Evolutionary conservation across 2,888 invertebrate genomes (phyloP).

Genomic region (Phalera bucephala): DNA sequence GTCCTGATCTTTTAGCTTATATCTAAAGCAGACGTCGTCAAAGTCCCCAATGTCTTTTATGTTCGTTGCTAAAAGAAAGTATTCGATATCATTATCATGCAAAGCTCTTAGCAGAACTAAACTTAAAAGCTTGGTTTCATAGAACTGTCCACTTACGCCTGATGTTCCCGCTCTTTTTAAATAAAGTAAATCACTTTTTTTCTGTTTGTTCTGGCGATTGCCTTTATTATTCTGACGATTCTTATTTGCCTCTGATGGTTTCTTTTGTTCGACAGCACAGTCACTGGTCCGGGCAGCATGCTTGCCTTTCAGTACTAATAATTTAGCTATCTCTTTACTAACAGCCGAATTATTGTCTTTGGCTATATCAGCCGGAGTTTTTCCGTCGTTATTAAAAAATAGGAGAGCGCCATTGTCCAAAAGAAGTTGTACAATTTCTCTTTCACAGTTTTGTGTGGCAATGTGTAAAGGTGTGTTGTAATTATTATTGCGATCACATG

Average conservation of each 20-base stretch:
- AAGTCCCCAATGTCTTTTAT: constrained; percentile 41
- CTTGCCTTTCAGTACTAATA: constrained; percentile 13
- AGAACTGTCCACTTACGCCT: constrained; percentile 30
- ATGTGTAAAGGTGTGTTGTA: constrained; percentile 29
- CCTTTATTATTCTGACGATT: constrained; percentile 1
- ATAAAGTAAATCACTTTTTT: constrained; percentile 10
- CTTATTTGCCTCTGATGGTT: constrained; percentile 3
- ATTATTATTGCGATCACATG: constrained; percentile 20
- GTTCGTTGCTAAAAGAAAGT: constrained; percentile 40
- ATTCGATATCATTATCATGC: constrained; percentile 29
- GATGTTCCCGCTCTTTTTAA: constrained; percentile 27
- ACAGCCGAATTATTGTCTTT: constrained; percentile 12
- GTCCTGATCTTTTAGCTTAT: constrained; percentile 16
- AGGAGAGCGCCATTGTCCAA: constrained; percentile 15
- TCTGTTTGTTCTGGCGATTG: not conserved
- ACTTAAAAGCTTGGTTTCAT: constrained; percentile 39
- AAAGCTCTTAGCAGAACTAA: constrained; percentile 36
- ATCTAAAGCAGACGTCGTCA: constrained; percentile 43
- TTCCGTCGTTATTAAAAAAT: constrained; percentile 9
- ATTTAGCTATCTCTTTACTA: constrained; percentile 15
- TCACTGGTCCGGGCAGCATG: not conserved
- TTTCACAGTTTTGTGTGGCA: constrained; percentile 21
- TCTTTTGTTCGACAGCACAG: not conserved
- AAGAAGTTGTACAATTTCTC: constrained; percentile 21
- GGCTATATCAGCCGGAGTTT: constrained; percentile 24